These are phyloP conservation scores for Menura novaehollandiae DNA, from an alignment of 2,113 vertebrate genomes.

Conservation along the genomic window DNA sequence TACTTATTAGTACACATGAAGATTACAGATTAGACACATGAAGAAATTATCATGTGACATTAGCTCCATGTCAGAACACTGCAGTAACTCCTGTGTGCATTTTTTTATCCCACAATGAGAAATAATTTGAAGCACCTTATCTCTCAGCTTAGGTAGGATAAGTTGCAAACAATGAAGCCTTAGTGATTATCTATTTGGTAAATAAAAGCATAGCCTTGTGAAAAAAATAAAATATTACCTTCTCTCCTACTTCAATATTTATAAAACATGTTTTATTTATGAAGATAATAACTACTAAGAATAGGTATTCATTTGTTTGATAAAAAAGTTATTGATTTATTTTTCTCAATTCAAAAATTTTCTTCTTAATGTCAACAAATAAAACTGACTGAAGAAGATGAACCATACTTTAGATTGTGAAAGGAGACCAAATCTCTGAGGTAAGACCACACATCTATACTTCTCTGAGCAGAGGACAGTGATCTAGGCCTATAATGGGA, in stretches of 20 bases:
- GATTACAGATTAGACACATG: not conserved
- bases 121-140: not conserved
- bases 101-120: not conserved
- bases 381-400: not conserved
- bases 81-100: not conserved
- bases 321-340: not conserved
- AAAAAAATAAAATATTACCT: not conserved
- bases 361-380: not conserved
- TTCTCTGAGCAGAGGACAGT: not conserved
- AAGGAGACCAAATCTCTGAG: not conserved
- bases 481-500: constrained; percentile 10
- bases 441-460: not conserved
- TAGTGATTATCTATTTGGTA: not conserved
- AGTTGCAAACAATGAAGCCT: not conserved
- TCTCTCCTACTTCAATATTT: not conserved
- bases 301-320: not conserved
- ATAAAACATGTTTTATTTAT: not conserved
- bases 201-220: not conserved
- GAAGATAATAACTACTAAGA: not conserved
- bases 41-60: not conserved
- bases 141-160: not conserved
- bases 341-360: not conserved
- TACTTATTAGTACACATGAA: too few species aligned
- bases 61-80: not conserved
- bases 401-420: not conserved